A percentile compares a stretch with the other conserved stretches of the same genome.
Evolutionary conservation across 1,140 invertebrate genomes (phyloP).

Genomic region (Chironomus tepperi): DNA sequence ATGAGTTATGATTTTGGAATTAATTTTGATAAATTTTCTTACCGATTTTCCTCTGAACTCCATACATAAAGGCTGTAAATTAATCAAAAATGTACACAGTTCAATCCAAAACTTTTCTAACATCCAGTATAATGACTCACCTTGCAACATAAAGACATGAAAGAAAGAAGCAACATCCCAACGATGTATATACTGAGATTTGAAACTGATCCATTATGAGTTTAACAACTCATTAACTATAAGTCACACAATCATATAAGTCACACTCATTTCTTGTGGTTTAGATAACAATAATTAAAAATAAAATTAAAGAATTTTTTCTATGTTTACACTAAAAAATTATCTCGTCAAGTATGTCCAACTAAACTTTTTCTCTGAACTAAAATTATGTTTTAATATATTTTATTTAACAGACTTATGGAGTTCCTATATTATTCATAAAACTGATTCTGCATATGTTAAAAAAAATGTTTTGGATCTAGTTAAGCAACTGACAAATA

Average conservation of each 20-base stretch:
- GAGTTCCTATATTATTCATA: too few species aligned
- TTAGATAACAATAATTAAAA: not conserved
- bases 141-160: not conserved
- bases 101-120: not conserved
- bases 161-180: not conserved
- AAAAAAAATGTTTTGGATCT: too few species aligned
- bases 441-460: too few species aligned
- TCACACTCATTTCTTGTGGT: not conserved
- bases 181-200: not conserved
- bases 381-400: too few species aligned
- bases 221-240: not conserved
- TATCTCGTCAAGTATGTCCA: too few species aligned
- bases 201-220: not conserved
- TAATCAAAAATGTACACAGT: not conserved
- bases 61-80: constrained; percentile 66
- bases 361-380: too few species aligned
- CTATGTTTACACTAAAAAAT: too few species aligned
- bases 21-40: constrained; percentile 33
- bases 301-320: not conserved
- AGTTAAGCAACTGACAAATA: too few species aligned
- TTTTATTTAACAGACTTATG: too few species aligned
- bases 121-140: not conserved
- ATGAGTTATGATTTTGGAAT: constrained; percentile 11
- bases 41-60: constrained; percentile 63
- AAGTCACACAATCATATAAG: not conserved